Base-by-base conservation (phyloP, 2,113 vertebrate species). In the Sander vitreus region DNA sequence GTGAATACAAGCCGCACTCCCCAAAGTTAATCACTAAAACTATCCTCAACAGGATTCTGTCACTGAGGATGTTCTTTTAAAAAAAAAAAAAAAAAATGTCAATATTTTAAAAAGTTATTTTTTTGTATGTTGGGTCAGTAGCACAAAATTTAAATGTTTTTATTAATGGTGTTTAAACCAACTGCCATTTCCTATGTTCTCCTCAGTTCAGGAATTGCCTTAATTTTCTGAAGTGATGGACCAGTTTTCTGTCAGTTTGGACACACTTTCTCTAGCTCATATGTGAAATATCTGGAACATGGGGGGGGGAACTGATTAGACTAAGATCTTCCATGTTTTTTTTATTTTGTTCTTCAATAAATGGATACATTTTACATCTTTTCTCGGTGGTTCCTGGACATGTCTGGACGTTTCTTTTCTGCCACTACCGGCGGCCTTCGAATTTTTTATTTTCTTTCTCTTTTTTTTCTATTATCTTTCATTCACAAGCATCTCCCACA, bases 71-170 rank as follows among this genome's bases (percentile, higher is more conserved):
- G 78, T 85, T 91, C 81, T 90, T 90, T 91, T 8, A 5, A 23
- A 6, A 30, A 18, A 30, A 62, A 68, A 82, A 79, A 68, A 82
- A 21, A 33, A 54, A 85, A 88, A 81, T 92, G 82, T 93, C 71
- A 89, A 87, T 92, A 91, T 93, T 93, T 94, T 85, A 94, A 93
- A 39, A 85, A 85, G 73, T 85, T 85, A 85, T 92, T 93, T 94
- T 93, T 94, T 93, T 92, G 90, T 94, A 94, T 89, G 87, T 94
- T 91, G 90, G 92, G 92, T 93, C 91, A 93, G 91, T 95, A 96
- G 95, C 95, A 96, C 95, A 96, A 95, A 89, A 84, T 45, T 83
- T 74, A 21, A 86, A 84, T 85, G 84, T 93, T 94, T 93, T 91
- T 94, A 91, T 92, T 78, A 89, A 85, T 81, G 85, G 85, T 90